Conservation (phyloP, 64 coral and sea anemone genomes). For the Montipora capricornis region DNA sequence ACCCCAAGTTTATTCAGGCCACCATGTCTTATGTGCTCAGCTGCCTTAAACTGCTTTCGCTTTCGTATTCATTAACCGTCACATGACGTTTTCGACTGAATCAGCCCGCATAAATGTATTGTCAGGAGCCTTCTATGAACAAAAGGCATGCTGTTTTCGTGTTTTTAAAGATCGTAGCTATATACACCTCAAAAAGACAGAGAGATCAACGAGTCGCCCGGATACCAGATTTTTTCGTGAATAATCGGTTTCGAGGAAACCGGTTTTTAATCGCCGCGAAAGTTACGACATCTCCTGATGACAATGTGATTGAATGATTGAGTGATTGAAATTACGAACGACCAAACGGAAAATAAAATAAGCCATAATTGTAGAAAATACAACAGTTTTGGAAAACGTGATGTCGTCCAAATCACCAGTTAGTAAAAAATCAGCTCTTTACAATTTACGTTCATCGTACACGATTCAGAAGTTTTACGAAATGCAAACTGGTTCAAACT, state of each 20-base stretch:
- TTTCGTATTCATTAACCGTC: constrained; percentile 15
- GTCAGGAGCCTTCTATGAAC: neutral
- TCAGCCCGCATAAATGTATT: neutral
- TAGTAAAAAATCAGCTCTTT: neutral
- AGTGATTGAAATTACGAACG: constrained; percentile 12
- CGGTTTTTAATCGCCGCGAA: neutral
- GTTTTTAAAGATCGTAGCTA: neutral
- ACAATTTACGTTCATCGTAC: neutral
- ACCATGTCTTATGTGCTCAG: constrained; percentile 14
- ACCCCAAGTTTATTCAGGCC: neutral
- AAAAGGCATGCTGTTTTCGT: neutral
- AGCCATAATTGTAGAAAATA: constrained; percentile 7
- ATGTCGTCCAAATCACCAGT: neutral
- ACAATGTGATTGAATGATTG: neutral
- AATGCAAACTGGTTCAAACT: neutral
- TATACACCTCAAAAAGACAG: neutral
- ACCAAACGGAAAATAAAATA: neutral
- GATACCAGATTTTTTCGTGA: constrained; percentile 36
- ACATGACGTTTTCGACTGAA: constrained; percentile 1
- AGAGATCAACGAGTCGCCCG: neutral
- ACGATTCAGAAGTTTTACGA: neutral
- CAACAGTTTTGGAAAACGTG: neutral
- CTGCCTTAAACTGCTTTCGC: neutral
- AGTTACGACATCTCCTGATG: neutral
- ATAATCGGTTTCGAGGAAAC: constrained; percentile 32